A percentile compares a stretch with the other conserved stretches of the same genome.
phyloP scores from a whole-genome alignment of 2,113 vertebrate genomes.

The Sialia sialis region DNA sequence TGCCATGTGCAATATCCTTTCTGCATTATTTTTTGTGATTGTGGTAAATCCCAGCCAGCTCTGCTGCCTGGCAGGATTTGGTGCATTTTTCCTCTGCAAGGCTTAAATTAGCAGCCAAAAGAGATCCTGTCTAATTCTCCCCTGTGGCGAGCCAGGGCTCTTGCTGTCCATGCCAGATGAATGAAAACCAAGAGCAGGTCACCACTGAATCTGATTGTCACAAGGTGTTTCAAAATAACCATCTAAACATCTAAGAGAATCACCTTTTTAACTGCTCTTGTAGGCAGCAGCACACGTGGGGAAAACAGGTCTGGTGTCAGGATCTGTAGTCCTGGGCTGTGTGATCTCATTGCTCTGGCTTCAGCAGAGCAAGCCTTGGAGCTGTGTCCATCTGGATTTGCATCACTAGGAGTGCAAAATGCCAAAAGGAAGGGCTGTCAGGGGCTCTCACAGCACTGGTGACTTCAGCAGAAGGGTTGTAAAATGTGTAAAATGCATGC shows the following conservation, averaged over 20 bases:
- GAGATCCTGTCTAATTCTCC: not conserved
- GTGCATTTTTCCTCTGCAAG: not conserved
- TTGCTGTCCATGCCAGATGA: not conserved
- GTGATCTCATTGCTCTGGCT: not conserved
- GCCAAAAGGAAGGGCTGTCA: not conserved
- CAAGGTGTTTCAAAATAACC: not conserved
- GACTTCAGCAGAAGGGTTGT: accelerated
- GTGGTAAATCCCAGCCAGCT: not conserved
- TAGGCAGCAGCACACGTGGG: not conserved
- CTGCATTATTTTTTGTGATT: not conserved
- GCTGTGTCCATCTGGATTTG: not conserved
- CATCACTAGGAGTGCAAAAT: not conserved
- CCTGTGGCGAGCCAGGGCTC: not conserved
- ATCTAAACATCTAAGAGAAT: not conserved
- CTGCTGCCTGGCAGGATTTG: not conserved
- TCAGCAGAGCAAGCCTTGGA: not conserved
- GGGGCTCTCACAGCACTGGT: too few species aligned
- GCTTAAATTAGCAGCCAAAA: not conserved
- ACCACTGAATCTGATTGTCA: not conserved
- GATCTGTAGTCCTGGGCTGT: not conserved
- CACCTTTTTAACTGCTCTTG: not conserved
- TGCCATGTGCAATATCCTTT: not conserved
- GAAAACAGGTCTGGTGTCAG: not conserved
- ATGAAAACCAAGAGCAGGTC: not conserved
- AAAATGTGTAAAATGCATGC: not conserved